Evolutionary conservation across 1,140 invertebrate genomes (phyloP), one percentile per base, ranked within the genome.

Genomic region (Pectinophora gossypiella): DNA sequence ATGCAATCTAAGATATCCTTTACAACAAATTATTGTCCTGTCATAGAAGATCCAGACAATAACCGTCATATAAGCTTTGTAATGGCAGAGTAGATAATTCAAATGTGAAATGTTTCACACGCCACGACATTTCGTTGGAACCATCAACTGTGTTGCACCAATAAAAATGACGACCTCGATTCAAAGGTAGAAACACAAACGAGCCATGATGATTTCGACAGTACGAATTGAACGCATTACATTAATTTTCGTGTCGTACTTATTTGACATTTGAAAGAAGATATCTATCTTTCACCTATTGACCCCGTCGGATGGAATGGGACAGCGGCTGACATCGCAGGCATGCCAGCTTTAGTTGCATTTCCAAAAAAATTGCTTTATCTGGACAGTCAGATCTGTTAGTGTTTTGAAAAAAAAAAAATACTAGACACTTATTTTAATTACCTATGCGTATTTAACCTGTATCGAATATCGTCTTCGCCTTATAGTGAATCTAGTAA

Each of bases 231-330:
- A 59, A 53, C 59, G 52, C 61, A 57, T 64, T 64, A 56, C 54
- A 60, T 64, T 57, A 46, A 61, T 59, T 62, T 69, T 62, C 38
- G 55, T 38, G 51, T 51, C 54, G 56, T 57, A 65, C 53, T 54
- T 45, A 50, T 59, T 71, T 67, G 64, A 59, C 64, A 71, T 71
- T 70, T 71, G 52, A 48, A 44, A 45, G 42, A 51, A 61, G 64
- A 64, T 64, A 61, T 51, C 40, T 52, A 67, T 67, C 60, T 54
- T 53, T 43, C 60, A 63, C 52, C 59, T 64, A 55, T 70, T 71
- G 68, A 71, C 64, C 68, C 59, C 54, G 52, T 13, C 19, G 42
- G 27, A 32, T 32, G 27, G 27, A 9, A 32, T 32, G 27, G n/a
- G 27, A 2, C 9, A 32, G 27, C n/a, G 27, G n/a, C 9, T 32